Percentiles rank a stretch among this genome's conserved stretches.
These are phyloP conservation scores for Ostrea denselamellosa DNA, from an alignment of 1,140 invertebrate species.

Conservation along the genomic window DNA sequence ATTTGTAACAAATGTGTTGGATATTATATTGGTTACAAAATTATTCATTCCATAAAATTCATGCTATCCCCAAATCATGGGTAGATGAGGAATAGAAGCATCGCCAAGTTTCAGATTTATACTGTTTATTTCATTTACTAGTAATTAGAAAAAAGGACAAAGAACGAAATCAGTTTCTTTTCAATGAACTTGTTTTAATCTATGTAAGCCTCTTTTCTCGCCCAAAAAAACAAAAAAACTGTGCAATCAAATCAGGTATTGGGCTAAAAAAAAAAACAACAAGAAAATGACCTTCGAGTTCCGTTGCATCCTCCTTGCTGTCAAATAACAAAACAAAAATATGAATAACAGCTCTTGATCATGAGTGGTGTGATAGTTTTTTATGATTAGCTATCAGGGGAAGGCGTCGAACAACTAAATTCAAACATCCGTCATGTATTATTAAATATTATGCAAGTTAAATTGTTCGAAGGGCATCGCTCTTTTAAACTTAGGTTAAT, in stretches of 20 bases:
- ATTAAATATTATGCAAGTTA: constrained; percentile 31
- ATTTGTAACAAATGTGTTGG: too few species aligned
- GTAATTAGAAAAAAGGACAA: too few species aligned
- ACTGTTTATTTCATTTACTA: too few species aligned
- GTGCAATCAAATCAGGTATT: neutral
- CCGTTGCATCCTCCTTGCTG: too few species aligned
- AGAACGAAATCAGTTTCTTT: neutral
- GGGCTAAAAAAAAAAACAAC: neutral
- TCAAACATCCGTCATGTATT: neutral
- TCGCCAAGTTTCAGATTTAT: too few species aligned
- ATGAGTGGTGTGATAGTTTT: neutral
- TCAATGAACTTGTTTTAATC: neutral
- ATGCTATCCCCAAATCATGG: too few species aligned
- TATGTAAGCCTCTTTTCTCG: neutral
- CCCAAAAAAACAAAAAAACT: too few species aligned
- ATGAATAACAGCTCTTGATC: neutral
- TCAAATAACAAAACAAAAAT: neutral
- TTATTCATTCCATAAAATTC: too few species aligned
- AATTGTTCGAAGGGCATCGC: neutral
- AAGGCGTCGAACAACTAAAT: neutral
- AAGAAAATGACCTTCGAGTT: too few species aligned
- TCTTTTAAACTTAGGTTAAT: neutral
- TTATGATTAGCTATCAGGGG: neutral
- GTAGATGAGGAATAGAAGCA: too few species aligned
- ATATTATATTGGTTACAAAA: too few species aligned